Base-by-base conservation (phyloP, 37 sponge, comb jelly and placozoan genomes). In the Trichoplax adhaerens region DNA sequence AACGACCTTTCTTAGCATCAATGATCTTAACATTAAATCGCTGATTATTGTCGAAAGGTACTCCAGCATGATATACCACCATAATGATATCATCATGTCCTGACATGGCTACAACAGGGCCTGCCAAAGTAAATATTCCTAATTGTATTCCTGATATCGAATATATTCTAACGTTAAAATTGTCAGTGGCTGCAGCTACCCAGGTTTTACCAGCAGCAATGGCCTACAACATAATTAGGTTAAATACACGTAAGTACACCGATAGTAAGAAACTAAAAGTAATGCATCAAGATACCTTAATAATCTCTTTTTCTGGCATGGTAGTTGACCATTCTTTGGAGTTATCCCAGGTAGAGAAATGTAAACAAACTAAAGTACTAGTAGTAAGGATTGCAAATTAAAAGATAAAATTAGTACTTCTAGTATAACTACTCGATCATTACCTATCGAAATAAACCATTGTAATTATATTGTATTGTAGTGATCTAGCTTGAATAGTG, bases 161-260 rank as follows among this genome's bases (percentile, higher is more conserved):
- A 52, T 81, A 83, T 57, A 88, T 29, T 4, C 88, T 64, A 50
- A 88, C 49, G 52, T 65, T 53, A 6, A 74, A 76, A 57, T 64
- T 72, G 53, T 68, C 76, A 52, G 88, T 88, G 64, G 88, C 88
- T 54, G 74, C 78, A 63, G 88, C 85, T 62, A 88, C 65, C 88
- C 88, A 88, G 10, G 68, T 76, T 58, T 76, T 60, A 49, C 88
- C 88, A 56, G 81, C 58, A 46, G 72, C 72, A 62, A 78, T 47
- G 5, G 64, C 64, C 72, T 70, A 48, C 7, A 55, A 5, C 49
- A 58, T 10, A 72, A 58, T 58, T 10, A n/a, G 8, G 6, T 50
- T 66, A 5, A 72, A 4, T 72, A 54, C 3, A 12, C 8, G 8
- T 52, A 5, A 3, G 3, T 58, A 72, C 49, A 12, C 48, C 46